Evolutionary conservation across 2,888 invertebrate species (phyloP).

Genomic region (Arge pagana): DNA sequence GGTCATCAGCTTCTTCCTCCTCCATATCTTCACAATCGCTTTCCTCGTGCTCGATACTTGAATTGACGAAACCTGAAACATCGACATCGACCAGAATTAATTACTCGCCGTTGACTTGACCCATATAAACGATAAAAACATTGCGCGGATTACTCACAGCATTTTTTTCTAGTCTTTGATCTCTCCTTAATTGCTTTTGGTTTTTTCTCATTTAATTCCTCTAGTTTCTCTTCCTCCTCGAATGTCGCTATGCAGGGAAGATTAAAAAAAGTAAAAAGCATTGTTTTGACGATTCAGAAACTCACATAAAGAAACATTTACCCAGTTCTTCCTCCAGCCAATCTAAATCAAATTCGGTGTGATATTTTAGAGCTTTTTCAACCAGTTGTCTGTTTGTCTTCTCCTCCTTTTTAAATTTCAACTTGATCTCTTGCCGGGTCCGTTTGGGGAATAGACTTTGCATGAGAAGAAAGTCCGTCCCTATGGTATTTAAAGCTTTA

Average conservation of each 20-base stretch:
- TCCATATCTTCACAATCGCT: no score
- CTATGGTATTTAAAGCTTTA: slow-evolving; percentile 84
- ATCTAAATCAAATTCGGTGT: slow-evolving; percentile 71
- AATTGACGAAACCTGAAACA: slow-evolving; percentile 35
- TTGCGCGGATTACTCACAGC: slow-evolving; percentile 18
- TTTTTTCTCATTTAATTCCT: slow-evolving; percentile 31
- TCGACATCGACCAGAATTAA: no score
- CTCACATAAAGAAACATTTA: no score
- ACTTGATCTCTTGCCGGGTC: slow-evolving; percentile 80
- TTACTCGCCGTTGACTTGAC: no score
- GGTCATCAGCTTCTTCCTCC: slow-evolving; percentile 38
- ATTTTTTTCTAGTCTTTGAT: slow-evolving; percentile 21
- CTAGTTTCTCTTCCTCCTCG: slow-evolving; percentile 36
- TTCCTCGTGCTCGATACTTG: slow-evolving; percentile 52
- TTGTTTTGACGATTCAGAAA: neutral
- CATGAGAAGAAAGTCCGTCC: slow-evolving; percentile 94
- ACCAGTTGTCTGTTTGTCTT: slow-evolving; percentile 72
- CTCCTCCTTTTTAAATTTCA: slow-evolving; percentile 94
- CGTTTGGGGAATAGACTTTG: slow-evolving; percentile 79
- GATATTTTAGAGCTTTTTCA: slow-evolving; percentile 75
- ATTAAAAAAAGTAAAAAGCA: slow-evolving; percentile 2
- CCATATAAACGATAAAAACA: no score
- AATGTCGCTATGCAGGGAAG: slow-evolving; percentile 36
- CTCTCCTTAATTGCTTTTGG: slow-evolving; percentile 29
- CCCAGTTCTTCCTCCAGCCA: slow-evolving; percentile 65